phyloP scores from a whole-genome alignment of 2,888 invertebrate species.

The Odiellus spinosus region DNA sequence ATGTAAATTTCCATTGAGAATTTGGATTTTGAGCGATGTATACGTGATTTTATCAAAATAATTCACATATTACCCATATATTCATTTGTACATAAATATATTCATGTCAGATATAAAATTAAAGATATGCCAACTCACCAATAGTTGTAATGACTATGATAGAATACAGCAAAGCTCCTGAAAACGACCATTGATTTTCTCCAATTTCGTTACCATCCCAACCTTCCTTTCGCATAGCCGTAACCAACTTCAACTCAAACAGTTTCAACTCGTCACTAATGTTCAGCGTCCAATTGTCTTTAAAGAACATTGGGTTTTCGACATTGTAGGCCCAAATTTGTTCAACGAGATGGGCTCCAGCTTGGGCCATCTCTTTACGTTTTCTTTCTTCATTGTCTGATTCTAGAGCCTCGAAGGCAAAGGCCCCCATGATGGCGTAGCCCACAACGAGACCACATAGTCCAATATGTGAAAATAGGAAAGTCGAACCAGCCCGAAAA shows the following conservation, averaged over 20 bases:
- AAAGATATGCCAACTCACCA: too few species aligned
- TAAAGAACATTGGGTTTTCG: conserved; percentile 41
- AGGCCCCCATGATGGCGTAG: conserved; percentile 75
- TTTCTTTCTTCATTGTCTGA: conserved; percentile 15
- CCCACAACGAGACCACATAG: conserved; percentile 72
- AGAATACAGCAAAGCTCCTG: conserved; percentile 77
- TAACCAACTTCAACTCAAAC: conserved; percentile 42
- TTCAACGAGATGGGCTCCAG: conserved; percentile 11
- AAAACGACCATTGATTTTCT: conserved; percentile 56
- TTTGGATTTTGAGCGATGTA: too few species aligned
- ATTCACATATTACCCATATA: too few species aligned
- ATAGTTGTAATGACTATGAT: conserved; percentile 93
- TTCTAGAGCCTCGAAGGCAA: conserved; percentile 43
- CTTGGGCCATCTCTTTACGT: conserved; percentile 11
- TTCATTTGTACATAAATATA: too few species aligned
- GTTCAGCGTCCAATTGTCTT: conserved; percentile 61
- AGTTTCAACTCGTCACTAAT: conserved; percentile 41
- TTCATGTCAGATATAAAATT: too few species aligned
- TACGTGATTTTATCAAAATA: too few species aligned
- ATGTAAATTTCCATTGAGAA: too few species aligned
- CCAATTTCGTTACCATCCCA: conserved; percentile 58
- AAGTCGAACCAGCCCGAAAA: conserved; percentile 63
- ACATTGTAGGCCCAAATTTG: conserved; percentile 27
- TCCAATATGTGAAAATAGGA: conserved; percentile 73
- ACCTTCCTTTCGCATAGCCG: conserved; percentile 70